Evolutionary conservation across 2,113 vertebrate species (phyloP), one percentile per base, ranked within the genome.

Genomic region (Odobenus rosmarus): DNA sequence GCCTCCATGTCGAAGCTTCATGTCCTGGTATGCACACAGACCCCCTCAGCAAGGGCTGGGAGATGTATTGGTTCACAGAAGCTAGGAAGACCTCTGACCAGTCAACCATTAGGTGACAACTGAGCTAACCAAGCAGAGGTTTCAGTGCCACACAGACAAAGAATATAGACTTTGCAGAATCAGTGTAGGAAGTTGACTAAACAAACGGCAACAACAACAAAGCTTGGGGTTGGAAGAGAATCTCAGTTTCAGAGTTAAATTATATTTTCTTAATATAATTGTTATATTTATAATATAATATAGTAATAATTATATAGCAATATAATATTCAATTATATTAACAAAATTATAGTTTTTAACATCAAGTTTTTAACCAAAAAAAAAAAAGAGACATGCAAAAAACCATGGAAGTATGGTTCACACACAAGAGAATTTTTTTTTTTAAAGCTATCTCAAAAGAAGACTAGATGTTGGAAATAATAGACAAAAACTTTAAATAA

Each of bases 401-500:
- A 95, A 84, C n/a, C 4, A 88, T 46, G 28, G 69, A 90, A 61
- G 4, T 33, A 67, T 33, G 62, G 31, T 67, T 67, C 28, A 33
- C 31, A 77, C 72, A 55, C 19, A 79, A 74, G 61, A 93, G 1
- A 46, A 46, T 57, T 80, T 51, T 62, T 77, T 42, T 49, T 24
- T 33, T 62, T 77, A 62, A 59, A 69, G 77, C 59, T 77, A 3
- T 64, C 39, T 51, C 64, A 69, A 61, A 79, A 53, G 81, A 80
- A 57, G 74, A 76, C 28, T 62, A 80, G n/a, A 21, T 79, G n/a
- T 62, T 87, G 26, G 71, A 62, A 51, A 64, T 93, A 83, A 61
- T 84, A 93, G 39, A 42, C 10, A 79, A 88, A 71, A 55, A 81
- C 14, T 90, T 97, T 67, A 87, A 90, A 77, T 82, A 10, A 86